Evolutionary conservation across 2,888 invertebrate genomes (phyloP), one percentile per base, ranked within the genome.

Genomic region (Oscheius myriophilus): DNA sequence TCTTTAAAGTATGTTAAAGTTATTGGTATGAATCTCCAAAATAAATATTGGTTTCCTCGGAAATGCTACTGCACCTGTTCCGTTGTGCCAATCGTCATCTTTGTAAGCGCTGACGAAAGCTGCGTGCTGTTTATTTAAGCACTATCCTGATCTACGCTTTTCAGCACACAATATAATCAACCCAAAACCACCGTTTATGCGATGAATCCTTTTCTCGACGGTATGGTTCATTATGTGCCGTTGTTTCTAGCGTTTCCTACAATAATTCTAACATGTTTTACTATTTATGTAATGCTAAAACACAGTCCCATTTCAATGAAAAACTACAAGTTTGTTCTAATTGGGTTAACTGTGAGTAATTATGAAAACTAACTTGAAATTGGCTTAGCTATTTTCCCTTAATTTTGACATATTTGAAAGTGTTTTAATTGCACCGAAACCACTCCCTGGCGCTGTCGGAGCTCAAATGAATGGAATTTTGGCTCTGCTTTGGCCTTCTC

Each of bases 221-320:
- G 9, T 7, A 49, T 49, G 49, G 23, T 49, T 23, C 21, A 49
- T 11, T 49, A 23, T 11, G 23, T 49, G 3, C 49, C 49, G 16
- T 3, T 16, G 23, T 18, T 49, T 18, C 1, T 49, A 18, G 49
- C 49, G 11, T 18, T 49, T 18, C 21, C 23, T 18, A 21, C 49
- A 1, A 49, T 23, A 7, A 1, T 49, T 1, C 16, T 49, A 11
- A 49, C 49, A n/a, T 3, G 2, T 2, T 49, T 49, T 18, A 11
- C 23, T 49, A 18, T 49, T 11, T 49, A 49, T 18, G 49, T 49
- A 9, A 18, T 49, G 21, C 1, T 18, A 9, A 11, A 11, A 1
- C 49, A 49, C 23, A 49, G 21, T 18, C 49, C 49, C 49, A n/a
- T 18, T n/a, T 49, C 49, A 23, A 49, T 49, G 49, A 49, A 23